Conservation (phyloP, 2,888 invertebrate genomes). For the Drosophila algonquin region DNA sequence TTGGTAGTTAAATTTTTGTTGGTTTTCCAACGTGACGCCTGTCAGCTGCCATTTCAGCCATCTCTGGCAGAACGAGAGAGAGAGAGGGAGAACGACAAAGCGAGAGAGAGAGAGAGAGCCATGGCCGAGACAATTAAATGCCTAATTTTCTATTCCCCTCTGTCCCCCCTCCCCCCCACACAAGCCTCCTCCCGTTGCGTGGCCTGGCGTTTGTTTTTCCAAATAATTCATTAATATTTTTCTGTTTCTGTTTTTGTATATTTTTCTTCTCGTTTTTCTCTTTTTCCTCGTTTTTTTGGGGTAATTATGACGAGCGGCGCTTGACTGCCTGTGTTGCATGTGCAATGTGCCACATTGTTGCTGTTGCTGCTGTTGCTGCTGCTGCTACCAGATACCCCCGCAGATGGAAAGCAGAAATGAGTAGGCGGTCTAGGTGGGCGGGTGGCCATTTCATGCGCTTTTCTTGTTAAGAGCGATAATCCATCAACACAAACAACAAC, state of each 20-base stretch:
- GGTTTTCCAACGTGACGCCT: constrained; percentile 77
- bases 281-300: constrained; percentile 33
- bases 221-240: constrained; percentile 84
- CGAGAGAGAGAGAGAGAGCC: constrained; percentile 23
- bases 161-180: constrained; percentile 6
- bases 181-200: constrained; percentile 18
- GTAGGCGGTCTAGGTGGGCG: no score
- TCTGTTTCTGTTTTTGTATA: constrained; percentile 38
- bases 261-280: constrained; percentile 15
- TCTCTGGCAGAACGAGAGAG: background rate
- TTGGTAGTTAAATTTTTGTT: constrained; percentile 74
- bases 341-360: constrained; percentile 50
- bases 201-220: constrained; percentile 76
- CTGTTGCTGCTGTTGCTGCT: constrained; percentile 1
- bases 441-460: no score
- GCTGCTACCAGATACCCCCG: background rate
- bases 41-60: constrained; percentile 69
- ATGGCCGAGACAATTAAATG: constrained; percentile 74
- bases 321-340: constrained; percentile 67
- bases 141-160: constrained; percentile 70
- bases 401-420: no score
- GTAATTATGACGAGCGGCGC: constrained; percentile 81
- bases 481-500: no score
- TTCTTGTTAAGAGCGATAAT: no score
- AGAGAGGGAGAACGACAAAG: constrained; percentile 6